Base-by-base conservation (phyloP, 2,888 invertebrate species). In the Diloba caeruleocephala region DNA sequence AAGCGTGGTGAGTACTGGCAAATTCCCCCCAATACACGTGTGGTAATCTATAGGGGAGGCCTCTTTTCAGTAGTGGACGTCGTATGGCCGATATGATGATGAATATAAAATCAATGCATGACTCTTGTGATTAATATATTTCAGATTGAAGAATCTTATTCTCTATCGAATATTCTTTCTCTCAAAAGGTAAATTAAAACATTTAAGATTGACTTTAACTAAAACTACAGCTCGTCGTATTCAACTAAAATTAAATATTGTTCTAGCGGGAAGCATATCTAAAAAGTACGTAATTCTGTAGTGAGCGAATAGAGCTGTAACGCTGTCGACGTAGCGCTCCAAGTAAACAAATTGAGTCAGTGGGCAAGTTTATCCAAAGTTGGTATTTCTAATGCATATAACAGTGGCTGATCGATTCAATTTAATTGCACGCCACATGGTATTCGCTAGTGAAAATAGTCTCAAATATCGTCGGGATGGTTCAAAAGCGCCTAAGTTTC, bases 291-390 rank as follows among this genome's bases (percentile, higher is more conserved):
- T 63, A 66, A 72, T 71, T 79, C 81, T 83, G 55, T 76, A 72
- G 65, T 54, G 54, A 68, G 60, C 54, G 63, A 77, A 82, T 80
- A 80, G 79, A 80, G 78, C 73, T 68, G 74, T 79, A 68, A 67
- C 67, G 63, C 70, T 70, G 72, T 76, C 74, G 72, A 62, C 62
- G 68, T 67, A 78, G 74, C 71, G 68, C 74, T 75, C 59, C 63
- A 75, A 79, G 78, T 76, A 81, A 82, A 81, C 76, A 84, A 84
- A 85, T 83, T 83, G 78, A 78, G 73, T 78, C 74, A 76, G 71
- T 76, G 74, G 62, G 60, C 64, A 74, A 53, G 62, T 73, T 75
- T 80, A 76, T 75, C 66, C 69, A 64, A 76, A 78, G 65, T 79
- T 21, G 5, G 7, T 21, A 76, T 70, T 67, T 61, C 60, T 73